These are phyloP conservation scores for Andrena fulva DNA, from an alignment of 2,888 invertebrate species.

Conservation along the genomic window DNA sequence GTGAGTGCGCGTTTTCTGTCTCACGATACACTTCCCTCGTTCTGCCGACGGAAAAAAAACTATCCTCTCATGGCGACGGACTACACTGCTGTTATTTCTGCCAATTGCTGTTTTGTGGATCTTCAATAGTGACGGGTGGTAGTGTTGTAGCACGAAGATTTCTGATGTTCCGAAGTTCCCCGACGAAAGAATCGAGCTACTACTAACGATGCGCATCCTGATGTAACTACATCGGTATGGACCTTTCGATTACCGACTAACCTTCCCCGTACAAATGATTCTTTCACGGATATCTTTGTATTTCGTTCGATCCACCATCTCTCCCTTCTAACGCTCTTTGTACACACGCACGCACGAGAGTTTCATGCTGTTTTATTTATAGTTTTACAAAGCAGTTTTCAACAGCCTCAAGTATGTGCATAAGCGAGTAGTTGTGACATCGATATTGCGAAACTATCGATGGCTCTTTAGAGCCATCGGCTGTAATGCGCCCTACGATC, in stretches of 20 bases:
- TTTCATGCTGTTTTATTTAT: constrained; percentile 50
- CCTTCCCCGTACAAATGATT: constrained; percentile 33
- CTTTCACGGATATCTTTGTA: constrained; percentile 27
- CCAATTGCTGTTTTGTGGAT: constrained; percentile 35
- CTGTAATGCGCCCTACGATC: neutral
- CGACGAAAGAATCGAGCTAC: constrained; percentile 46
- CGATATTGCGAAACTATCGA: constrained; percentile 18
- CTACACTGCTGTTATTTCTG: constrained; percentile 44
- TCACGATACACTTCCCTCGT: constrained; percentile 38
- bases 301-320: constrained; percentile 16
- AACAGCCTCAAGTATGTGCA: constrained; percentile 12
- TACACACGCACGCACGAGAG: constrained; percentile 20
- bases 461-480: neutral
- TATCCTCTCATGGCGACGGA: constrained; percentile 41
- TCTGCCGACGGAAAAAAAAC: constrained; percentile 38
- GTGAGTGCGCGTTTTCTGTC: constrained; percentile 63
- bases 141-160: constrained; percentile 50
- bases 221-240: constrained; percentile 65
- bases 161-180: constrained; percentile 44
- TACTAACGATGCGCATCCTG: constrained; percentile 58
- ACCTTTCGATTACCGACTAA: constrained; percentile 57
- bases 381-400: constrained; percentile 39
- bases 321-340: constrained; percentile 16
- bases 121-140: constrained; percentile 40
- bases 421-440: constrained; percentile 34